phyloP scores from a whole-genome alignment of 2,113 vertebrate species.

The Xenopus borealis region DNA sequence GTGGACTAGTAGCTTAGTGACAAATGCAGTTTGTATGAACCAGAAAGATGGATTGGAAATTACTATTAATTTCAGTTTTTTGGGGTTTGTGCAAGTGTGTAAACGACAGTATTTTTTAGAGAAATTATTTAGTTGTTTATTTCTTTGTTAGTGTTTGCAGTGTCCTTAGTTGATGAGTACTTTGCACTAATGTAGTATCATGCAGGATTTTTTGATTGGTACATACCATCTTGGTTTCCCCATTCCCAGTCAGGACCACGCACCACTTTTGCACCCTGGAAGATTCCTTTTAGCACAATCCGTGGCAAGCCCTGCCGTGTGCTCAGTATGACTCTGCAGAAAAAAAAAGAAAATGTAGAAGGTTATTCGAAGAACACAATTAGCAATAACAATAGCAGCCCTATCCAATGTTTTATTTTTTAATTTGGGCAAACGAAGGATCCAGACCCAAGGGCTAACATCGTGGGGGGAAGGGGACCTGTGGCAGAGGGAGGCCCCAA shows the following conservation, averaged over 20 bases:
- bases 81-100: too few relatives aligned
- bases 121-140: too few relatives aligned
- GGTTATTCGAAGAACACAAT: background rate
- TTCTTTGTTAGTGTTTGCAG: too few relatives aligned
- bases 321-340: conserved; percentile 79
- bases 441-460: too few relatives aligned
- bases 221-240: conserved; percentile 96
- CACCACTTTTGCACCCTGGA: conserved; percentile 94
- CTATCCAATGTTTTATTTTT: background rate
- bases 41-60: too few relatives aligned
- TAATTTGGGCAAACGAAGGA: background rate
- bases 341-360: conserved; percentile 6
- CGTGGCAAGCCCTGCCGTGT: conserved; percentile 87
- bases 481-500: too few relatives aligned
- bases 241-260: conserved; percentile 98
- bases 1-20: too few relatives aligned
- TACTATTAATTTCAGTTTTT: too few relatives aligned
- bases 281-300: conserved; percentile 90
- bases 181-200: background rate
- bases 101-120: too few relatives aligned
- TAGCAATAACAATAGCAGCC: background rate
- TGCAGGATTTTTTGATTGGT: background rate
- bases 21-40: too few relatives aligned
- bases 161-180: too few relatives aligned
- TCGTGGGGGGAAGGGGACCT: too few relatives aligned